phyloP scores from a whole-genome alignment of 2,888 invertebrate genomes.

The Metalampra italica region DNA sequence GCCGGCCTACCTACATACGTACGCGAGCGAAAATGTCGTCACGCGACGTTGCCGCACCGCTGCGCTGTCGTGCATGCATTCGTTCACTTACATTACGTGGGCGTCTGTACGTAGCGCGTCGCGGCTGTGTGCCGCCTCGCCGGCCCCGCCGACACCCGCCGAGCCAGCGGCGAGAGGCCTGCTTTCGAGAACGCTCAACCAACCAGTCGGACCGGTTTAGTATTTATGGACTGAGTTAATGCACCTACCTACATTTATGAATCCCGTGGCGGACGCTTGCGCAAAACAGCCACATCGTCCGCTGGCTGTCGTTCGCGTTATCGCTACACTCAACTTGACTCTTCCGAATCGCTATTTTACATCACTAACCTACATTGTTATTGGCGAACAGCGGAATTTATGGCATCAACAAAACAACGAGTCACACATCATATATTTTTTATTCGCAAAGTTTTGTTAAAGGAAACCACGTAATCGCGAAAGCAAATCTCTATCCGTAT shows the following conservation, averaged over 20 bases:
- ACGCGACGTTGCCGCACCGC: constrained; percentile 77
- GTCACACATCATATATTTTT: not conserved
- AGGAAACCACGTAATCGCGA: too few relatives aligned
- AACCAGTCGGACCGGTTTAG: constrained; percentile 73
- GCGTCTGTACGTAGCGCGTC: constrained; percentile 57
- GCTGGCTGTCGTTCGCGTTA: constrained; percentile 35
- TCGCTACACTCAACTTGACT: constrained; percentile 44
- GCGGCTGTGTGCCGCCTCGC: constrained; percentile 63
- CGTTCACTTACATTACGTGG: constrained; percentile 69
- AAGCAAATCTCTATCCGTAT: too few relatives aligned
- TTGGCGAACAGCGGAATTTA: constrained; percentile 48
- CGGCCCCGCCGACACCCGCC: too few relatives aligned
- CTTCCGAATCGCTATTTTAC: constrained; percentile 37
- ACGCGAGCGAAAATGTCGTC: constrained; percentile 80
- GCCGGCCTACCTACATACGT: constrained; percentile 72
- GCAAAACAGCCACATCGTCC: constrained; percentile 57
- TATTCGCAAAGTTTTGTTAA: not conserved
- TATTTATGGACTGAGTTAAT: constrained; percentile 75
- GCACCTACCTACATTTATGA: constrained; percentile 73
- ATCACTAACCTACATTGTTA: constrained; percentile 43
- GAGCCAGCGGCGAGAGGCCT: constrained; percentile 60
- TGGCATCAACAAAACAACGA: constrained; percentile 16
- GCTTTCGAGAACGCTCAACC: constrained; percentile 77
- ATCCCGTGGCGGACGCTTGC: constrained; percentile 65
- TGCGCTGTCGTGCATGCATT: constrained; percentile 63